A percentile compares a stretch with the other conserved stretches of the same genome.
Conservation (phyloP, 2,113 vertebrate genomes). For the Circaetus cinerascens region DNA sequence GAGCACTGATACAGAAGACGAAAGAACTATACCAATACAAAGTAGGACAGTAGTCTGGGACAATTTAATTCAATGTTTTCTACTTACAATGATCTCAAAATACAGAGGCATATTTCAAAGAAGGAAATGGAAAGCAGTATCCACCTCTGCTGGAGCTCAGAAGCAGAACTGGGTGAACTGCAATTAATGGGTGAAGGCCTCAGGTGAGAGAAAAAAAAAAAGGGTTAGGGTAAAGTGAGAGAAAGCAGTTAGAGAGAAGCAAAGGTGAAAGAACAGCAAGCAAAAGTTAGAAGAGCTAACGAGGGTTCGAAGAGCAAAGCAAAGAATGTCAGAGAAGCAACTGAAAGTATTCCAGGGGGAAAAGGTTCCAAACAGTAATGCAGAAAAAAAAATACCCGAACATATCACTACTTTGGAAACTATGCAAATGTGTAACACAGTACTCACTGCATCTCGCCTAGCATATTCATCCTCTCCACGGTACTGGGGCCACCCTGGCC, state of each 20-base stretch:
- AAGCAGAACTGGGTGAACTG: conserved; percentile 48
- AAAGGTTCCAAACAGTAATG: conserved; percentile 48
- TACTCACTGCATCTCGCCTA: conserved; percentile 88
- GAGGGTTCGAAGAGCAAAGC: conserved; percentile 37
- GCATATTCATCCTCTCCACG: conserved; percentile 81
- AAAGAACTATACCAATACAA: neutral
- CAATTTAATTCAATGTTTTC: neutral
- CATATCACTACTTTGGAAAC: conserved; percentile 37
- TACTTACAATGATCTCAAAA: conserved; percentile 36
- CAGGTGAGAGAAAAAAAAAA: conserved; percentile 11
- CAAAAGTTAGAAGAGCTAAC: conserved; percentile 46
- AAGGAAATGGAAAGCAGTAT: conserved; percentile 50
- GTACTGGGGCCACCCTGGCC: conserved; percentile 84
- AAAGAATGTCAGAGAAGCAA: conserved; percentile 60
- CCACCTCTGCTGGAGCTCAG: conserved; percentile 43
- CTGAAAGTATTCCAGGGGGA: conserved; percentile 23
- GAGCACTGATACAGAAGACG: neutral
- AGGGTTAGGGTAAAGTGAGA: conserved; percentile 17
- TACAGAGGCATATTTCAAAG: conserved; percentile 37
- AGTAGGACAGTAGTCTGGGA: neutral
- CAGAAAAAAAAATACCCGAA: conserved; percentile 39
- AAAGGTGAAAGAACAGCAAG: conserved; percentile 29
- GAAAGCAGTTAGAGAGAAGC: conserved; percentile 39
- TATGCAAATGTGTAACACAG: conserved; percentile 54
- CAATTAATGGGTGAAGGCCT: conserved; percentile 40